Base-by-base conservation (phyloP, 2,113 vertebrate species). In the Turnix velox region DNA sequence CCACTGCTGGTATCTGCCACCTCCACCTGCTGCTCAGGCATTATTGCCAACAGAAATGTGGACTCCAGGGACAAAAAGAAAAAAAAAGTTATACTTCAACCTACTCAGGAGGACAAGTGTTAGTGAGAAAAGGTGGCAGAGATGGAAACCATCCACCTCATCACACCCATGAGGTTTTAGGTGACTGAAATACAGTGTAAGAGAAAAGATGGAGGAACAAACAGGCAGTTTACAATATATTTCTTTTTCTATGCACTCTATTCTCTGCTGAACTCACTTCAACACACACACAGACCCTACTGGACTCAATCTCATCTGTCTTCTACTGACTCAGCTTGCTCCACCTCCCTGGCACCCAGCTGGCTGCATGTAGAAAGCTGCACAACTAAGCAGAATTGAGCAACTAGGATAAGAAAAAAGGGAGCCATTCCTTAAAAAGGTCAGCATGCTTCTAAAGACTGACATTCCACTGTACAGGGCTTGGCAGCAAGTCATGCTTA, bases 361-460 rank as follows among this genome's bases (percentile, higher is more conserved):
- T 51, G 40, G 57, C 80, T 91, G 76, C 79, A 13, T 4, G 35
- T 69, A 81, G 84, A 80, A 92, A 87, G 81, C 91, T 89, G 77
- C 93, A 91, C 71, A 61, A 68, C 48, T 49, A 87, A 91, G 91
- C 73, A 81, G 80, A 87, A 93, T 65, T 87, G 87, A 95, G 93
- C 91, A 93, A 95, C 46, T 15, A 84, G 57, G 49, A 18, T 39
- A 35, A 57, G 35, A 20, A 15, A 63, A 42, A 25, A 35, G 8
- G 31, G 57, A 79, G 57, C 28, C 35, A 76, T 86, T 69, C 40
- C 58, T 67, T 35, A 90, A 42, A 37, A 33, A 79, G 1, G 3
- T 65, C 74, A 68, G 81, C 91, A 94, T 89, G 94, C 91, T 65
- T 87, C 77, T 68, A 28, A 63, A 82, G 46, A 52, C 69, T 42